Percentiles rank a stretch among this genome's conserved stretches.
These are phyloP conservation scores for Drosophila parabipectinata DNA, from an alignment of 1,140 invertebrate genomes.

Conservation along the genomic window DNA sequence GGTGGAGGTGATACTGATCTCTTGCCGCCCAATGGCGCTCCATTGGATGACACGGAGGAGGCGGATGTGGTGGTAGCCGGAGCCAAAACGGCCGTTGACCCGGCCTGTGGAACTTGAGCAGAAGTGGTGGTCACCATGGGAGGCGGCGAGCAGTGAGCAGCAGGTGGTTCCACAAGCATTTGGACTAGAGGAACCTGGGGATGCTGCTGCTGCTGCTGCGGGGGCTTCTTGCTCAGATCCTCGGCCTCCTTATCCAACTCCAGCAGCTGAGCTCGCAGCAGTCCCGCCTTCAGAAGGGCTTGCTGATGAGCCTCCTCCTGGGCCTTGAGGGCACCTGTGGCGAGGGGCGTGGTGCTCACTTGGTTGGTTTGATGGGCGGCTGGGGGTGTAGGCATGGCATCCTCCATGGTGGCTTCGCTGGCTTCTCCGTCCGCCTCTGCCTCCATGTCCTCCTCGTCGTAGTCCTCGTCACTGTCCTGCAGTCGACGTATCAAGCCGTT, in stretches of 20 bases:
- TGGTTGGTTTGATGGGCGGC: constrained; percentile 75
- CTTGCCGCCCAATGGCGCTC: constrained; percentile 42
- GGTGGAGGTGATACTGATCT: constrained; percentile 78
- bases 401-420: constrained; percentile 58
- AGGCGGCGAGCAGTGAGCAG: constrained; percentile 59
- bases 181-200: constrained; percentile 18
- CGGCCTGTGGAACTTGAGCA: constrained; percentile 41
- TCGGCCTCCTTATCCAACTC: constrained; percentile 75
- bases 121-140: constrained; percentile 62
- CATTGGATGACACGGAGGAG: constrained; percentile 52
- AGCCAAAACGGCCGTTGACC: constrained; percentile 48
- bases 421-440: constrained; percentile 63
- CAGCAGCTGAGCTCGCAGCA: constrained; percentile 60
- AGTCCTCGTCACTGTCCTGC: constrained; percentile 80
- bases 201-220: constrained; percentile 10
- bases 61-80: constrained; percentile 66
- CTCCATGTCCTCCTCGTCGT: constrained; percentile 75
- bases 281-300: constrained; percentile 60
- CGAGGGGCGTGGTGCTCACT: constrained; percentile 64
- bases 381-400: constrained; percentile 65
- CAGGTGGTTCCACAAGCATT: constrained; percentile 37
- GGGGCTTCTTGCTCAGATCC: constrained; percentile 74
- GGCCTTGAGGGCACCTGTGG: constrained; percentile 59
- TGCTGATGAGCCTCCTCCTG: constrained; percentile 71
- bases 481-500: constrained; percentile 77